phyloP scores from a whole-genome alignment of 2,113 vertebrate species.

The Cryptotis parvus region DNA sequence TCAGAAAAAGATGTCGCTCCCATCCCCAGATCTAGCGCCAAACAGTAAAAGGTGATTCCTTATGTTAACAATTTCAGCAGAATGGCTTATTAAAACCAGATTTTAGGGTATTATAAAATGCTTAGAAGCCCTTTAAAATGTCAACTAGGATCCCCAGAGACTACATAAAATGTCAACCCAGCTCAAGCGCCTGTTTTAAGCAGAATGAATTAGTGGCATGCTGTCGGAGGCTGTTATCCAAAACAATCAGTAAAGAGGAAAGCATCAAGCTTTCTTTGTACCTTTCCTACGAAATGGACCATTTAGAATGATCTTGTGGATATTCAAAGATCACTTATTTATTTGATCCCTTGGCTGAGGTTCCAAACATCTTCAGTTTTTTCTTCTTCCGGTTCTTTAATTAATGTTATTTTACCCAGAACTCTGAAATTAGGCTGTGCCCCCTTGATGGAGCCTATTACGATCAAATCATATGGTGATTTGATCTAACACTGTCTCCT shows the following conservation, averaged over 20 bases:
- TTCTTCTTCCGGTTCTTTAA: conserved; percentile 15
- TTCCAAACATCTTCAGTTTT: conserved; percentile 14
- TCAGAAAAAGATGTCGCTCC: conserved; percentile 96
- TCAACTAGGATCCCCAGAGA: conserved; percentile 97
- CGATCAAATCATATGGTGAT: not conserved
- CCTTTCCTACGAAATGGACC: conserved; percentile 85
- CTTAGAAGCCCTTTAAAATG: conserved; percentile 99
- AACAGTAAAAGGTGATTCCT: conserved; percentile 93
- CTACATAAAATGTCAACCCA: conserved; percentile 96
- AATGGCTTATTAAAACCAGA: conserved; percentile 99
- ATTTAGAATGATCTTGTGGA: conserved; percentile 84
- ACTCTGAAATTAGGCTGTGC: conserved; percentile 31
- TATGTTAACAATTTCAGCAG: conserved; percentile 94
- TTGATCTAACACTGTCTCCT: not conserved
- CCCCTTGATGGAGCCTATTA: not conserved
- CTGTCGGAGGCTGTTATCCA: conserved; percentile 93
- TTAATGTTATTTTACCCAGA: conserved; percentile 31
- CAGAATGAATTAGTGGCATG: conserved; percentile 98
- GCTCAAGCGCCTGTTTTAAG: conserved; percentile 97
- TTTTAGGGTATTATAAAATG: conserved; percentile 98
- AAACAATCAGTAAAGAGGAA: conserved; percentile 94
- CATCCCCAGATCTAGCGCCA: conserved; percentile 89
- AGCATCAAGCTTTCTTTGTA: conserved; percentile 89
- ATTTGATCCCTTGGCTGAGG: conserved; percentile 64
- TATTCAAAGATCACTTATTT: conserved; percentile 74